A percentile compares a stretch with the other conserved stretches of the same genome.
Conservation (phyloP, 2,113 vertebrate species). For the Gambusia holbrooki region DNA sequence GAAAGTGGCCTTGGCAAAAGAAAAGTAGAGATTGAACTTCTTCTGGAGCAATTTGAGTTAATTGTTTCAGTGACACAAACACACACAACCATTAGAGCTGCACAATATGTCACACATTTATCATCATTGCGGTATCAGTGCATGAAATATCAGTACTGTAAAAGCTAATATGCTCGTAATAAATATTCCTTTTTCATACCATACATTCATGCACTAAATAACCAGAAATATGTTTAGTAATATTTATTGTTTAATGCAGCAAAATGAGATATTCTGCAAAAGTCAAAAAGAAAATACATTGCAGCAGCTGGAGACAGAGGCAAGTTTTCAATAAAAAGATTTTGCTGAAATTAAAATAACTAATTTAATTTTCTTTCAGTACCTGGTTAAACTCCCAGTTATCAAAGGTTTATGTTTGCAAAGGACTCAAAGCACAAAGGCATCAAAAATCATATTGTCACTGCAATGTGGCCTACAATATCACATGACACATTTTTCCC, state of each 20-base stretch:
- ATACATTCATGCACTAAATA: neutral
- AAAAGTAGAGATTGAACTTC: slow-evolving; percentile 57
- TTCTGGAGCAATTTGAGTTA: slow-evolving; percentile 45
- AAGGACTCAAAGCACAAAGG: neutral
- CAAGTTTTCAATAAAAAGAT: neutral
- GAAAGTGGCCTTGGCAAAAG: slow-evolving; percentile 56
- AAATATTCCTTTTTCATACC: neutral
- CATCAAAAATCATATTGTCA: neutral
- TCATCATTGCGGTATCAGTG: too few relatives aligned
- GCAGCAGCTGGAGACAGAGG: too few relatives aligned
- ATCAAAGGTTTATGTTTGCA: neutral
- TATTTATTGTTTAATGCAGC: neutral
- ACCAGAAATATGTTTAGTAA: neutral
- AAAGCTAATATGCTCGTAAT: neutral
- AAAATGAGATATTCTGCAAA: neutral
- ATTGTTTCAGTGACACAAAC: slow-evolving; percentile 12
- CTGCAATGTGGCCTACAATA: too few relatives aligned
- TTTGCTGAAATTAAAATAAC: neutral
- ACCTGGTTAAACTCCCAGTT: neutral
- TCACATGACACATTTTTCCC: neutral
- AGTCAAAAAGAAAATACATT: neutral
- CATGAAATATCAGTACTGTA: too few relatives aligned
- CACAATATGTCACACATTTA: too few relatives aligned
- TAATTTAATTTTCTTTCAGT: neutral
- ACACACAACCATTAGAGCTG: neutral